Evolutionary conservation across 2,113 vertebrate species (phyloP), one percentile per base, ranked within the genome.

Genomic region (Oryzias melastigma): DNA sequence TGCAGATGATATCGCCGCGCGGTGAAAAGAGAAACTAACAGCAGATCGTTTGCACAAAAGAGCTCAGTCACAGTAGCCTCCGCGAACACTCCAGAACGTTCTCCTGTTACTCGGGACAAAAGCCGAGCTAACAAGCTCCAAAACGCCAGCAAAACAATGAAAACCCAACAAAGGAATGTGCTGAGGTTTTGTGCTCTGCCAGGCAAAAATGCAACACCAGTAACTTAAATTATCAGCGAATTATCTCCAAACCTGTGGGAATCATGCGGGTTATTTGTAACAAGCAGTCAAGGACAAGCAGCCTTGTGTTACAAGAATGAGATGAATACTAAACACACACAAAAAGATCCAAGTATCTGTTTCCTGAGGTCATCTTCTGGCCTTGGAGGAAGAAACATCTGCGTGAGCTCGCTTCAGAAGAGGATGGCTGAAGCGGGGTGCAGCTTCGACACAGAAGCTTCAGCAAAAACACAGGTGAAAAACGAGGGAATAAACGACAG

Each of bases 81-180:
- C 80, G 89, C 80, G 73, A 88, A 84, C 83, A 90, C 89, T 86
- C 75, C 74, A 85, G 82, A 82, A 83, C 73, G 63, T 74, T 83
- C 86, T 92, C 87, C 78, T 44, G 79, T 90, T 91, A 91, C 91
- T 53, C 67, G 48, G 81, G 86, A 92, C 87, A 92, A 92, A 89
- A 84, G 85, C 74, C 50, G 81, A 29, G 85, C 73, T 87, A 88
- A 88, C 90, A 89, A 89, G 87, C 78, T 80, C 83, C 77, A 87
- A 80, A 91, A 75, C 78, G 54, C 73, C 45, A 17, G 19, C 55
- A 69, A 89, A 81, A 90, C 87, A 89, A 88, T 87, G 70, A 54
- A 61, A 64, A 68, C 59, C 75, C 79, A 81, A 86, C 80, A 82
- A 78, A 90, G 77, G 83, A 89, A 90, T 84, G 83, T 78, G 59